Evolutionary conservation across 2,113 vertebrate genomes (phyloP), one percentile per base, ranked within the genome.

Genomic region (Dicentrarchus labrax): DNA sequence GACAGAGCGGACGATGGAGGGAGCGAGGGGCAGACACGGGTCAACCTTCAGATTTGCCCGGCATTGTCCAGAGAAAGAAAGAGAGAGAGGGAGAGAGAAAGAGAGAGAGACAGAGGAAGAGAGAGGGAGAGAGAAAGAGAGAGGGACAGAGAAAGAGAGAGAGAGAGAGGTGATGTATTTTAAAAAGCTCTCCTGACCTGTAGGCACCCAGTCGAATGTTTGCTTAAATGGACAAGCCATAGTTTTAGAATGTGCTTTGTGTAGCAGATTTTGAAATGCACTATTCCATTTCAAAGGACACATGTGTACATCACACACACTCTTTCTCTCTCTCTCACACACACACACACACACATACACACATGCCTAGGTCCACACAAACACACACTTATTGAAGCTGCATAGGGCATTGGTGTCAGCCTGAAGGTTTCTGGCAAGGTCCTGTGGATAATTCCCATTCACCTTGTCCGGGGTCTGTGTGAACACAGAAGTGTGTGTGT

Each of bases 221-320:
- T 92, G 91, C 85, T 89, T 94, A 93, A 95, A 93, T 92, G 92
- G 93, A 93, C 91, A 73, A 70, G 67, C 82, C 78, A 79, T 57
- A 84, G 79, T 88, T 92, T 92, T 85, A 89, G 80, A 96, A 95
- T 94, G 86, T 96, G 94, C 94, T 95, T 93, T 94, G 92, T 93
- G 88, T 89, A 93, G 95, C 94, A 95, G 87, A 95, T 95, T 96
- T 93, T 91, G 51, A 93, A 91, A 93, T 71, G 72, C 78, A 57
- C 83, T 86, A 94, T 94, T 95, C 84, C 89, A 82, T 92, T 94
- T 94, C 74, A 94, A 93, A 92, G 91, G 89, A 90, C 80, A 78
- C 73, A 69, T 76, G 75, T 88, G 76, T 78, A 87, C 78, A 67
- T 78, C 78, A 70, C 81, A 66, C 69, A 86, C 81, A 43, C 80